Conservation (phyloP, 2,113 vertebrate species). For the Philantomba maxwellii region DNA sequence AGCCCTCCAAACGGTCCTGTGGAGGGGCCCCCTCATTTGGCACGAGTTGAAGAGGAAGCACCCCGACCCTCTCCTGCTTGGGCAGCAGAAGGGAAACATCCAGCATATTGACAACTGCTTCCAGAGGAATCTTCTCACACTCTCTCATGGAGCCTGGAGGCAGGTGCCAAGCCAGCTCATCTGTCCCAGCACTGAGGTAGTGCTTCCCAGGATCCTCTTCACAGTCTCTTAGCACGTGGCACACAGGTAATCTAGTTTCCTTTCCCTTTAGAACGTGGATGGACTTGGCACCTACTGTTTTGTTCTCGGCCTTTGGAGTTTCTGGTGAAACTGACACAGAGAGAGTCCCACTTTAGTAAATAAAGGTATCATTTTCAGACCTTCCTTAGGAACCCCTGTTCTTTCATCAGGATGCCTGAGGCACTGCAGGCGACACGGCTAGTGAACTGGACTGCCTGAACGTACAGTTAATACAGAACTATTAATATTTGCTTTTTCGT, state of each 20-base stretch:
- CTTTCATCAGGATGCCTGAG: neutral
- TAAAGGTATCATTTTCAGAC: neutral
- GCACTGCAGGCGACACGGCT: neutral
- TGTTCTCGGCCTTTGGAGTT: constrained; percentile 55
- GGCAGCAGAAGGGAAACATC: neutral
- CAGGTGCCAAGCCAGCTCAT: neutral
- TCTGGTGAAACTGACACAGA: constrained; percentile 64
- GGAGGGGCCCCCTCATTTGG: neutral
- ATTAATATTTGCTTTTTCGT: neutral
- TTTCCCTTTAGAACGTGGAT: constrained; percentile 5
- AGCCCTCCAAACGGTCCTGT: neutral
- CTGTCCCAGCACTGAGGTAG: neutral
- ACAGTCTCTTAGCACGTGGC: neutral
- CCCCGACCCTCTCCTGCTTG: neutral
- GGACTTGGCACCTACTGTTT: constrained; percentile 43
- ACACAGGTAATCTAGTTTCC: neutral
- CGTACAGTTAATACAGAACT: neutral
- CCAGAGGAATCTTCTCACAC: neutral
- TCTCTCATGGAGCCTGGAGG: neutral
- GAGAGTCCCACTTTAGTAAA: constrained; percentile 50
- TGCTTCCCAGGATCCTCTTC: neutral
- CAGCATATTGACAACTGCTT: neutral
- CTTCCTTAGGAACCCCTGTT: neutral
- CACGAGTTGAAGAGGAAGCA: neutral
- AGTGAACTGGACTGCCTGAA: neutral